Percentiles rank a stretch among this genome's conserved stretches.
Evolutionary conservation across 2,797 vertebrate species (phyloP).

Genomic region (Margarornis squamiger): DNA sequence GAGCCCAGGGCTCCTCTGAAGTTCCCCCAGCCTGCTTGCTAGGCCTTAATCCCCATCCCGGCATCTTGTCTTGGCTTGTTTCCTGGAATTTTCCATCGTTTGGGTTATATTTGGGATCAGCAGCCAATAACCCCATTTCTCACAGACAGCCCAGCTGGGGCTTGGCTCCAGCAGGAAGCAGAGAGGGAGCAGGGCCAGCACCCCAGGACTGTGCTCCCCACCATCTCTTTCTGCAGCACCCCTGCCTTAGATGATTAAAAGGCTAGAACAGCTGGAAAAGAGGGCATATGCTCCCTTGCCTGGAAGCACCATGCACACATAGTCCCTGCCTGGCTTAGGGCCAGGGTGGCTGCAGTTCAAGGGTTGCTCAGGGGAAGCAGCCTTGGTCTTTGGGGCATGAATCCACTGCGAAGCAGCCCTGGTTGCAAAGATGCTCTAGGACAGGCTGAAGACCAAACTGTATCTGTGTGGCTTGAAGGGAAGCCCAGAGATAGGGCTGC

Average conservation of each 20-base stretch:
- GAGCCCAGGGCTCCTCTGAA: neutral
- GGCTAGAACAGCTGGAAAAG: neutral
- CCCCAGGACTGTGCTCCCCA: neutral
- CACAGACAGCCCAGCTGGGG: conserved; percentile 19
- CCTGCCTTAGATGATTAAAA: neutral
- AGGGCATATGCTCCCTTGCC: neutral
- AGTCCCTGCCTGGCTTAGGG: neutral
- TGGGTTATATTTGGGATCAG: conserved; percentile 37
- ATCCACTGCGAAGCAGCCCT: too few relatives aligned
- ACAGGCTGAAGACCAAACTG: neutral
- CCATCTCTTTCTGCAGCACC: neutral
- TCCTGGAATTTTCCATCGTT: conserved; percentile 64
- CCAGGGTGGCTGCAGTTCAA: neutral
- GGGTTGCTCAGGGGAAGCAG: neutral
- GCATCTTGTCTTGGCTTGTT: conserved; percentile 16
- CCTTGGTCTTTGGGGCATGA: neutral
- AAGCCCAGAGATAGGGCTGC: neutral
- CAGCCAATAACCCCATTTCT: conserved; percentile 48
- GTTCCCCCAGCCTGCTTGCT: neutral
- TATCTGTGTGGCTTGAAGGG: neutral
- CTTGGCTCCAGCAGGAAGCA: conserved; percentile 9
- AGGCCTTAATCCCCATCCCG: neutral
- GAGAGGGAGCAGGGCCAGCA: neutral
- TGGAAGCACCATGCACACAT: neutral
- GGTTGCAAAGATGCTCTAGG: neutral